phyloP scores from a whole-genome alignment of 2,797 vertebrate genomes.

The Malacoraja senta region DNA sequence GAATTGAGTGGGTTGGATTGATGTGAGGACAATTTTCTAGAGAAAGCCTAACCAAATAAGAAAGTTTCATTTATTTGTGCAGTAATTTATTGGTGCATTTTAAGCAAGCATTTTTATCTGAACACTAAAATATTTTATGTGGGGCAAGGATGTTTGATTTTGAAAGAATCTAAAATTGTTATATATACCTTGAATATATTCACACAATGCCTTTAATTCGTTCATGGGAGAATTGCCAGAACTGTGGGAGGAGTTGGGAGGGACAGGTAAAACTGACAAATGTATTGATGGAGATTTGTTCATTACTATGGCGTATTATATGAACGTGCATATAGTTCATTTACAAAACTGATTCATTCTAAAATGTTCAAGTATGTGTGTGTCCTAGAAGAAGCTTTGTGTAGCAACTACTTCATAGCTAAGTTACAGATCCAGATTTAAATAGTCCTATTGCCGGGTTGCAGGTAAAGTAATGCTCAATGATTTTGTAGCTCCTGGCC shows the following conservation, averaged over 20 bases:
- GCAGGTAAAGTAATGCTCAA: neutral
- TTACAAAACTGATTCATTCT: neutral
- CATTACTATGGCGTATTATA: too few species aligned
- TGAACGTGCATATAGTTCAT: neutral
- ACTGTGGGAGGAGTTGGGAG: neutral
- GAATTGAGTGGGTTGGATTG: neutral
- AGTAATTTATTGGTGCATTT: neutral
- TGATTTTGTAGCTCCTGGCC: neutral
- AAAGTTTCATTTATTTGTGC: neutral
- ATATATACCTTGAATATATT: neutral
- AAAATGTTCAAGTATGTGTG: neutral
- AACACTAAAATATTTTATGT: neutral
- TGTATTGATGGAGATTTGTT: neutral
- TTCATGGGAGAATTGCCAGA: neutral
- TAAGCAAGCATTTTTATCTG: slow-evolving; percentile 23
- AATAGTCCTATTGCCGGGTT: too few species aligned
- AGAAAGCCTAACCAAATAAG: neutral
- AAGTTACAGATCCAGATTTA: neutral
- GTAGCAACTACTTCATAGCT: neutral
- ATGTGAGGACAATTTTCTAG: neutral
- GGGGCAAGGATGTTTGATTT: neutral
- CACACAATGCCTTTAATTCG: neutral
- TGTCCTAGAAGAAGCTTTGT: neutral
- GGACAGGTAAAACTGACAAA: neutral
- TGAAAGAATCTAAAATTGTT: neutral